Evolutionary conservation across 2,888 invertebrate genomes (phyloP).

Genomic region (Chymomyza fuscimana): DNA sequence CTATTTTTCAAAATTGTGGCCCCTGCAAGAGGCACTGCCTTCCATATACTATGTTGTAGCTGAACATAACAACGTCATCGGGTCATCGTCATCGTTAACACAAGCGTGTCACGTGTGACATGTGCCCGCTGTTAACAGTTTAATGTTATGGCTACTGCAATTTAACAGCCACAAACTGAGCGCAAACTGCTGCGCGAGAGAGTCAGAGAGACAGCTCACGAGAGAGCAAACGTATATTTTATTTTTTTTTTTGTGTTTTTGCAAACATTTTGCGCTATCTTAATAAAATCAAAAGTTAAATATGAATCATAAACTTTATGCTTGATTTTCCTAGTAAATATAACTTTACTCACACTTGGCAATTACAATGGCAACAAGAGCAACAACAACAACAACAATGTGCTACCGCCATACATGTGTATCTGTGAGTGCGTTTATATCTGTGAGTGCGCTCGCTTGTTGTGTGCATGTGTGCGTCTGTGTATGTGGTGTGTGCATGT

Average conservation of each 20-base stretch:
- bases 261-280: neutral
- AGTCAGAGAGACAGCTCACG: neutral
- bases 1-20: neutral
- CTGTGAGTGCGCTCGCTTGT: neutral
- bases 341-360: too few species aligned
- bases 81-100: neutral
- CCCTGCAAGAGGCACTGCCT: neutral
- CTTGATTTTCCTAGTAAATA: neutral
- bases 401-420: neutral
- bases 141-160: neutral
- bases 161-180: neutral
- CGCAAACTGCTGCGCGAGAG: neutral
- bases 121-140: neutral
- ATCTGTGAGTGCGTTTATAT: neutral
- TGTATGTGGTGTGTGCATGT: constrained; percentile 10
- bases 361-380: neutral
- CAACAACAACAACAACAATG: constrained; percentile 3
- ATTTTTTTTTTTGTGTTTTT: too few species aligned
- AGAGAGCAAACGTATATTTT: neutral
- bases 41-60: neutral
- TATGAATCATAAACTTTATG: neutral
- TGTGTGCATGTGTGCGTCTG: constrained; percentile 14
- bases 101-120: neutral
- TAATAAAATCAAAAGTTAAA: neutral
- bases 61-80: neutral